Percentiles rank a stretch among this genome's conserved stretches.
These are phyloP conservation scores for Rhagoletis zephyria DNA, from an alignment of 1,140 invertebrate species.

Conservation along the genomic window DNA sequence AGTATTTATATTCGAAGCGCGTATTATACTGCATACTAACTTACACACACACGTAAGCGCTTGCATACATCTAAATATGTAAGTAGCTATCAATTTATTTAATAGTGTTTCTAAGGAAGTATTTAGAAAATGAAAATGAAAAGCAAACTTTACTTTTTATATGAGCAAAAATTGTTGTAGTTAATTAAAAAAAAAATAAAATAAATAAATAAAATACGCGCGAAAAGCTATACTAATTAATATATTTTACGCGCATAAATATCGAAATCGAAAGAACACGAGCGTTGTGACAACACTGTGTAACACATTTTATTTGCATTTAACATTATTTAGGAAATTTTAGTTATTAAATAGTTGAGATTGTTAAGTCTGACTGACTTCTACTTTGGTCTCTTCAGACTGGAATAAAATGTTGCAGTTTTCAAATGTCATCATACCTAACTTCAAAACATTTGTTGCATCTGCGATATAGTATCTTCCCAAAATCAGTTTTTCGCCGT, in stretches of 20 bases:
- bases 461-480: no score
- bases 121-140: neutral
- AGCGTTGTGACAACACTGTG: neutral
- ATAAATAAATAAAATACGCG: no score
- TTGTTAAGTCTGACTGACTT: no score
- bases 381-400: no score
- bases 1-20: neutral
- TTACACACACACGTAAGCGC: neutral
- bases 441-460: no score
- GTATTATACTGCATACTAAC: neutral
- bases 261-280: neutral
- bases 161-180: constrained; percentile 9
- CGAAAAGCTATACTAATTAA: constrained; percentile 10
- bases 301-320: constrained; percentile 12
- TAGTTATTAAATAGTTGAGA: no score
- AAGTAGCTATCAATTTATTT: neutral
- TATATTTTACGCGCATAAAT: neutral
- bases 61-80: constrained; percentile 47
- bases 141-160: constrained; percentile 52
- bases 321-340: no score
- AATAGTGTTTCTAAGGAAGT: neutral
- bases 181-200: no score
- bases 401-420: no score
- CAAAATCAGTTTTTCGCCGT: no score
- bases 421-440: no score